These are phyloP conservation scores for Micromussa lordhowensis DNA, from an alignment of 92 coral and sea anemone genomes.

Conservation along the genomic window DNA sequence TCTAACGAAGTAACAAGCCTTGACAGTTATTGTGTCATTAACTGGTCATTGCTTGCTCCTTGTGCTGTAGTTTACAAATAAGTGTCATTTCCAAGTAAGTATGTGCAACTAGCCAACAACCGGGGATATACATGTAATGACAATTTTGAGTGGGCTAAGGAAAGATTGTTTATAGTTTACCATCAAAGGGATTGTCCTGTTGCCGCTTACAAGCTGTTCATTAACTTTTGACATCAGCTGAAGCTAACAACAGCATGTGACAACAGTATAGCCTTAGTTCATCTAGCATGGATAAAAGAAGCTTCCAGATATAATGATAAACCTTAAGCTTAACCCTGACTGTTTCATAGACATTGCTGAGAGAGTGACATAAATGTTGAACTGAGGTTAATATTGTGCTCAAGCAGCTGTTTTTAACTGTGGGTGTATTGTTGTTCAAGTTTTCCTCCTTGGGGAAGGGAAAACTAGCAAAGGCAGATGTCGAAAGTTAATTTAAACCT, in stretches of 20 bases:
- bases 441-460: neutral
- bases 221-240: neutral
- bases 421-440: neutral
- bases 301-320: neutral
- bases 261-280: neutral
- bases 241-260: neutral
- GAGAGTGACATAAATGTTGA: no score
- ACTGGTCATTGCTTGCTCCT: conserved; percentile 4
- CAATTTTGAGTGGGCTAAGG: neutral
- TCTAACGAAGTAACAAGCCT: neutral
- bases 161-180: neutral
- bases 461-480: neutral
- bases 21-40: neutral
- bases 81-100: neutral
- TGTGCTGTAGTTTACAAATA: neutral
- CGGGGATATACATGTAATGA: neutral
- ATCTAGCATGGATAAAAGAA: neutral
- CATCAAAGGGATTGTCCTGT: neutral
- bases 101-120: neutral
- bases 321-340: neutral
- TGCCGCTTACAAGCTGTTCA: neutral
- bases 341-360: neutral
- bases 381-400: no score
- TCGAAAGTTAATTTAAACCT: neutral
- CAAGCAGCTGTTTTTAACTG: neutral